These are phyloP conservation scores for Merluccius polli DNA, from an alignment of 2,797 vertebrate species.

Conservation along the genomic window DNA sequence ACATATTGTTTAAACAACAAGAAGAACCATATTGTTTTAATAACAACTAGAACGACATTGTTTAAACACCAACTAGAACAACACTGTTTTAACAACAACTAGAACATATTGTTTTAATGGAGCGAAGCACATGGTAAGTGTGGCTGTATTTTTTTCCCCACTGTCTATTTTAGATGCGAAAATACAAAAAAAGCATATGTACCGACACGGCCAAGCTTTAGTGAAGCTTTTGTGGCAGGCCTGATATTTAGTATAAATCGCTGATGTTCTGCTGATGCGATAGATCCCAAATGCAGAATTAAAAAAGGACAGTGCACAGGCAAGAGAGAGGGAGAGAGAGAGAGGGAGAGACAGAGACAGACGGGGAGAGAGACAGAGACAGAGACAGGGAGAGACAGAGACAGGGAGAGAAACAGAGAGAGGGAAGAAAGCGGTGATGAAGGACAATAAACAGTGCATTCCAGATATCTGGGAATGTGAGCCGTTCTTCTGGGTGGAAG, in stretches of 20 bases:
- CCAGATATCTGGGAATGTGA: slow-evolving; percentile 5
- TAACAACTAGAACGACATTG: no score
- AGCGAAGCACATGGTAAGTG: neutral
- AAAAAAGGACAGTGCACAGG: neutral
- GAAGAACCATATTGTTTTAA: no score
- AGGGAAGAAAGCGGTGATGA: slow-evolving; percentile 2
- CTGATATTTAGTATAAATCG: neutral
- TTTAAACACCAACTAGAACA: no score
- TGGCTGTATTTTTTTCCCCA: neutral
- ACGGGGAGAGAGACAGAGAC: neutral
- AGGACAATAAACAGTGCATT: slow-evolving; percentile 1
- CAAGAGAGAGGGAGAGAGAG: neutral
- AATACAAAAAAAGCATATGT: neutral
- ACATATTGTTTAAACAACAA: no score
- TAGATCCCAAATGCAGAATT: neutral
- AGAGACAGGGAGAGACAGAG: neutral
- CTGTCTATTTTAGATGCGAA: neutral
- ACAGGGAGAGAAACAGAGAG: neutral
- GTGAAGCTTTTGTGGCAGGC: neutral
- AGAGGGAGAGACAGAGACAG: neutral
- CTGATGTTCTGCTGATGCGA: neutral
- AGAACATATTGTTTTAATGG: neutral
- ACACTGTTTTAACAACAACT: no score
- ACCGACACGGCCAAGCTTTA: neutral
- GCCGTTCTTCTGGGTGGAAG: neutral